Conservation (phyloP, 2,797 vertebrate species). For the Chaetophractus vellerosus region DNA sequence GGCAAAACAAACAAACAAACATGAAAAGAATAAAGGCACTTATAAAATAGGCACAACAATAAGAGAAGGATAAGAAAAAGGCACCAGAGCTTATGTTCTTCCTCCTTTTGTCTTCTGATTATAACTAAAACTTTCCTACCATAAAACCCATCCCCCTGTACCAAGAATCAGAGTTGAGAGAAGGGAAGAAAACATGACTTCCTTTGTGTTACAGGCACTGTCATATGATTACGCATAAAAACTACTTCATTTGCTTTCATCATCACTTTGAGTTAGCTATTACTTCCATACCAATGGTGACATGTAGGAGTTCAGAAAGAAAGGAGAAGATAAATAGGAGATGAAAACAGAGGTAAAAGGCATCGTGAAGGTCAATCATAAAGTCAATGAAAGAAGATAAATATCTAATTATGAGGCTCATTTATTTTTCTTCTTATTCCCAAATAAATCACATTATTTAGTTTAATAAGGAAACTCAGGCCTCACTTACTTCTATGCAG, state of each 20-base stretch:
- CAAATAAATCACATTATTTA: neutral
- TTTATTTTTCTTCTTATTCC: neutral
- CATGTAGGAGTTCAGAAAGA: neutral
- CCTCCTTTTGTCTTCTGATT: neutral
- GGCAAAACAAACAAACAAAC: neutral
- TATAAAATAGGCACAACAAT: neutral
- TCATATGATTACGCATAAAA: neutral
- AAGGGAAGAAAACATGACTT: neutral
- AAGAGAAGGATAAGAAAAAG: neutral
- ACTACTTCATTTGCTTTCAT: neutral
- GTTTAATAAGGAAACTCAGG: neutral
- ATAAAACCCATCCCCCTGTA: neutral
- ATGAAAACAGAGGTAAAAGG: neutral
- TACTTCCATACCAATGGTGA: neutral
- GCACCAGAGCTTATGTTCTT: neutral
- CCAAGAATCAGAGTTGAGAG: neutral
- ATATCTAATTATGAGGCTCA: neutral
- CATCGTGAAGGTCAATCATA: neutral
- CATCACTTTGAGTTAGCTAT: neutral
- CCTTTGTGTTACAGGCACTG: neutral
- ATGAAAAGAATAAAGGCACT: neutral
- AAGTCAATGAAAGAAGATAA: neutral
- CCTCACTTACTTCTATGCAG: neutral
- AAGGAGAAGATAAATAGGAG: neutral
- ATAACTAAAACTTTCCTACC: neutral